These are phyloP conservation scores for Paratilapia polleni DNA, from an alignment of 2,113 vertebrate genomes.

Conservation along the genomic window DNA sequence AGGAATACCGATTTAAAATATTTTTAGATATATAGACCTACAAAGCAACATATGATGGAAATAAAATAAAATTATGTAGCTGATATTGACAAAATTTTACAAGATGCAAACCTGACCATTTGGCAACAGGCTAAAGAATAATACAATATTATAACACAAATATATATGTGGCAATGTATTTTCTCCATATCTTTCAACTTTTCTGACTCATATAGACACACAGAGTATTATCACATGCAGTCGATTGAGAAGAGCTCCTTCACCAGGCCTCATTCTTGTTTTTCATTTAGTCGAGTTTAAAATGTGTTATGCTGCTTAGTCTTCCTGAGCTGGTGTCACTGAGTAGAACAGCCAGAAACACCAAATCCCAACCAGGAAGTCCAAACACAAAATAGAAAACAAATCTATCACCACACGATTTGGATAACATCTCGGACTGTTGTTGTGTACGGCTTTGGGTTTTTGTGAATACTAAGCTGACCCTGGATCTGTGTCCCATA, in stretches of 20 bases:
- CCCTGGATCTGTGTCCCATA: constrained; percentile 45
- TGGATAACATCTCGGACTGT: neutral
- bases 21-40: neutral
- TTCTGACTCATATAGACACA: neutral
- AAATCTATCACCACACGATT: constrained; percentile 25
- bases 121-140: neutral
- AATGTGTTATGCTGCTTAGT: neutral
- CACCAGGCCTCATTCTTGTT: neutral
- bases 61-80: neutral
- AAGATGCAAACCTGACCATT: neutral
- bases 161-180: neutral
- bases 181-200: neutral
- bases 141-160: neutral
- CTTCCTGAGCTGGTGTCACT: neutral
- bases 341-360: constrained; percentile 8
- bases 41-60: neutral
- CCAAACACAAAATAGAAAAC: constrained; percentile 24
- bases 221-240: neutral
- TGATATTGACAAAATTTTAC: neutral
- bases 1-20: neutral
- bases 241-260: neutral
- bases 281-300: neutral
- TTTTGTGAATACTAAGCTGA: constrained; percentile 47
- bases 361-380: neutral
- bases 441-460: constrained; percentile 12